These are phyloP conservation scores for Caenorhabditis sp. DNA, from an alignment of 2,888 invertebrate genomes.

Conservation along the genomic window DNA sequence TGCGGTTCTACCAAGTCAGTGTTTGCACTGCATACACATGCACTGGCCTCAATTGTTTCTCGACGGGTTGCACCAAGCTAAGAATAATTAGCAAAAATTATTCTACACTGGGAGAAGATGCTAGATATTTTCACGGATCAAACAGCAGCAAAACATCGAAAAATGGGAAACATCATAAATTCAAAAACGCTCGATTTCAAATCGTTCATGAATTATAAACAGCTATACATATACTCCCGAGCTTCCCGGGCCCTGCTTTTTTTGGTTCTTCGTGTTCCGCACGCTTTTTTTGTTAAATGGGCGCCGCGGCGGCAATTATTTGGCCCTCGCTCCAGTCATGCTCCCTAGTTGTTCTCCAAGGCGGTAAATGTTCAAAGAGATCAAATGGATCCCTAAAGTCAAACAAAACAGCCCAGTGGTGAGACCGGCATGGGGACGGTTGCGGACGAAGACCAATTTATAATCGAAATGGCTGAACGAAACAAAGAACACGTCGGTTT, in stretches of 20 bases:
- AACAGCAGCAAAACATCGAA: no score
- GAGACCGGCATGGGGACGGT: neutral
- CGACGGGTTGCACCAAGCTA: constrained; percentile 32
- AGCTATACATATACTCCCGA: constrained; percentile 38
- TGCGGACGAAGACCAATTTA: constrained; percentile 39
- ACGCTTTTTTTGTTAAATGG: constrained; percentile 25
- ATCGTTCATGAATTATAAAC: constrained; percentile 46
- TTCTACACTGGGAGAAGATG: neutral
- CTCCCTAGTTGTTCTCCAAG: constrained; percentile 50
- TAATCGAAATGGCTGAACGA: constrained; percentile 48
- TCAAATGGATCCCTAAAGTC: constrained; percentile 56
- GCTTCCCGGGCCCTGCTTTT: constrained; percentile 19
- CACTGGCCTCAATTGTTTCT: constrained; percentile 41
- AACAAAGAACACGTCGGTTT: constrained; percentile 51
- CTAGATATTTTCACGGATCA: no score
- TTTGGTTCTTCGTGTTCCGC: constrained; percentile 20
- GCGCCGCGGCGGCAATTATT: constrained; percentile 53
- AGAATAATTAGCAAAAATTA: constrained; percentile 49
- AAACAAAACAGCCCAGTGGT: constrained; percentile 21
- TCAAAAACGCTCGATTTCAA: constrained; percentile 18
- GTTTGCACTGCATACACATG: constrained; percentile 31
- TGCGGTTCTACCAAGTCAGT: constrained; percentile 34
- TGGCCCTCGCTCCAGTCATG: constrained; percentile 23
- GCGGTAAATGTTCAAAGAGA: constrained; percentile 55
- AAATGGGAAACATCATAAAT: constrained; percentile 1